Evolutionary conservation across 2,797 vertebrate genomes (phyloP).

Genomic region (Epinephelus awoara): DNA sequence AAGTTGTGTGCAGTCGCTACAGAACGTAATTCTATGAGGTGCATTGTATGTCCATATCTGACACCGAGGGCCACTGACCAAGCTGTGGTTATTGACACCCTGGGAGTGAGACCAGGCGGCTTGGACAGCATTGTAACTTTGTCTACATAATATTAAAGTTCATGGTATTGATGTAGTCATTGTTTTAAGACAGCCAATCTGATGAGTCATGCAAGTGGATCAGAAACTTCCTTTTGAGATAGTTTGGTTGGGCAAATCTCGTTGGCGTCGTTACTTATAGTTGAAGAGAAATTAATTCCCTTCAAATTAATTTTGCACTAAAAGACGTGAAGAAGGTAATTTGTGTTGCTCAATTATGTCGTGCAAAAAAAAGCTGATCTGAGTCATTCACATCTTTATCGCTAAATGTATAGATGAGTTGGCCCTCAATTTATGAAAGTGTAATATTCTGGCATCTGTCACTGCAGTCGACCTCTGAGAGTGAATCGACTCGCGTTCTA

Average conservation of each 20-base stretch:
- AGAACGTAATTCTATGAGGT: no score
- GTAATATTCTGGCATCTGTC: neutral
- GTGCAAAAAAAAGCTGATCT: neutral
- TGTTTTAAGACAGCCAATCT: no score
- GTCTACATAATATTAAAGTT: neutral
- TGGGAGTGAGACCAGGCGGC: no score
- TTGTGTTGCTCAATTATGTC: neutral
- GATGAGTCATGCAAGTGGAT: neutral
- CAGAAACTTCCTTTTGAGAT: neutral
- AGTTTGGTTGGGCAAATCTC: no score
- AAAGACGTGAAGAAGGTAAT: neutral
- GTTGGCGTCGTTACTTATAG: neutral
- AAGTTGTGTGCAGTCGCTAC: no score
- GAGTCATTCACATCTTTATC: neutral
- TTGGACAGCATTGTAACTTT: no score
- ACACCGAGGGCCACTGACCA: no score
- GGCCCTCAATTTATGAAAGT: neutral
- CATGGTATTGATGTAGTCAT: neutral
- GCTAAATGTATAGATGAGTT: neutral
- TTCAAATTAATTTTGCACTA: neutral
- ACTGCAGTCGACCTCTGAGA: neutral
- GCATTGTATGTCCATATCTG: no score
- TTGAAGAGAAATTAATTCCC: neutral
- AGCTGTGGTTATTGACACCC: no score
- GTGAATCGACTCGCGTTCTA: constrained; percentile 17